Percentiles rank a stretch among this genome's conserved stretches.
These are phyloP conservation scores for Syngnathus acus DNA, from an alignment of 2,797 vertebrate species.

Conservation along the genomic window DNA sequence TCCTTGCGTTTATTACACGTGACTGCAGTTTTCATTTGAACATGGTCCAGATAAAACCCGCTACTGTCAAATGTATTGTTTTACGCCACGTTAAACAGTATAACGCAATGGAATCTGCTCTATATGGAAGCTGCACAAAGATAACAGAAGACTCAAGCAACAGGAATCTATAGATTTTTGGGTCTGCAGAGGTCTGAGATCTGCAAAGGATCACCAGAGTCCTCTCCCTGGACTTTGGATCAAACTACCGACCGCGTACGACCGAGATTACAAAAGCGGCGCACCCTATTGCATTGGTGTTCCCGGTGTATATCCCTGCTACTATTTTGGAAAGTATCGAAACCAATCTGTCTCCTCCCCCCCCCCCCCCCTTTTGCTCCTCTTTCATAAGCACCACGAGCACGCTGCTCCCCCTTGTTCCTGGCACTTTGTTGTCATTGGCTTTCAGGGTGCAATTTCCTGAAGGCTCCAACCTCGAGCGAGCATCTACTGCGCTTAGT, in stretches of 20 bases:
- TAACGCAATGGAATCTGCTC: neutral
- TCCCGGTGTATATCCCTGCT: conserved; percentile 32
- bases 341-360: conserved; percentile 32
- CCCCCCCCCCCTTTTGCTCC: conserved; percentile 24
- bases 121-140: neutral
- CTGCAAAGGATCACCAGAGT: conserved; percentile 23
- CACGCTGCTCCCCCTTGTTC: conserved; percentile 39
- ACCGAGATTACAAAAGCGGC: conserved; percentile 27
- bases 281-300: conserved; percentile 29
- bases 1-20: neutral
- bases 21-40: neutral
- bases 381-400: conserved; percentile 40
- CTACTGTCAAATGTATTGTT: neutral
- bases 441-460: conserved; percentile 59
- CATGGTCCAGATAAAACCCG: neutral
- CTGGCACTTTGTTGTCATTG: conserved; percentile 61
- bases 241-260: conserved; percentile 36
- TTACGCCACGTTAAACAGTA: neutral
- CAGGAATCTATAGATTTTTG: neutral
- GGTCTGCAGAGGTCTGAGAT: conserved; percentile 7
- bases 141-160: neutral
- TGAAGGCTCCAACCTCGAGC: conserved; percentile 41
- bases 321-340: conserved; percentile 50
- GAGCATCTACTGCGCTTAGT: conserved; percentile 42
- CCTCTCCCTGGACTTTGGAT: conserved; percentile 41